Base-by-base conservation (phyloP, 2,888 invertebrate genomes). In the Diarsia mendica region DNA sequence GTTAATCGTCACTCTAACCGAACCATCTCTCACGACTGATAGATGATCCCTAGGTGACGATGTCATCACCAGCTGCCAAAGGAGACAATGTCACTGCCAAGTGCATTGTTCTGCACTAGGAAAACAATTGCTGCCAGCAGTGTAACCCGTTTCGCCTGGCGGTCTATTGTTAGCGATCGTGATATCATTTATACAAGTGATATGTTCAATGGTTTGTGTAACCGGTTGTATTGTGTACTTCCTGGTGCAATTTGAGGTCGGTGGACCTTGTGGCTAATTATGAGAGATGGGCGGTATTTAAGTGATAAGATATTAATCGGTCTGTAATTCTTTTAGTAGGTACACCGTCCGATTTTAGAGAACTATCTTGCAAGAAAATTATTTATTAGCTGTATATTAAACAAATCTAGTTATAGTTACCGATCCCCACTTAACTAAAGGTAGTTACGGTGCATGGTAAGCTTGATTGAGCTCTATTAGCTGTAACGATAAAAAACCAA, bases 71-170 rank as follows among this genome's bases (percentile, higher is more conserved):
- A 68, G 76, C 75, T 85, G 89, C 88, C 91, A 92, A 87, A 83
- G 84, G 77, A 86, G 84, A 83, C 89, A 92, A 88, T 92, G 92
- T 92, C 92, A 94, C 87, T 94, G 95, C 94, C 95, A 95, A 95
- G 94, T 90, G 89, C 93, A 94, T 94, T 93, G 93, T 94, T 91
- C 87, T 87, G 66, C 60, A 88, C 83, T 85, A 83, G 86, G 90
- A 92, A 89, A 88, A 86, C 80, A 88, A 90, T 89, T 89, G 88
- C 80, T 94, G 94, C 94, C 94, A 87, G 82, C 55, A 88, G 85
- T 94, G 88, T 90, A 94, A 93, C 86, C 88, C 91, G 90, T 94
- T 94, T 91, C 92, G 77, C 82, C 15, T 51, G 23, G 44, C 13
- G 11, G 8, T 80, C 91, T 93, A 93, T 93, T 93, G 90, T 92